These are phyloP conservation scores for Mustela lutreola DNA, from an alignment of 2,113 vertebrate genomes.

Conservation along the genomic window DNA sequence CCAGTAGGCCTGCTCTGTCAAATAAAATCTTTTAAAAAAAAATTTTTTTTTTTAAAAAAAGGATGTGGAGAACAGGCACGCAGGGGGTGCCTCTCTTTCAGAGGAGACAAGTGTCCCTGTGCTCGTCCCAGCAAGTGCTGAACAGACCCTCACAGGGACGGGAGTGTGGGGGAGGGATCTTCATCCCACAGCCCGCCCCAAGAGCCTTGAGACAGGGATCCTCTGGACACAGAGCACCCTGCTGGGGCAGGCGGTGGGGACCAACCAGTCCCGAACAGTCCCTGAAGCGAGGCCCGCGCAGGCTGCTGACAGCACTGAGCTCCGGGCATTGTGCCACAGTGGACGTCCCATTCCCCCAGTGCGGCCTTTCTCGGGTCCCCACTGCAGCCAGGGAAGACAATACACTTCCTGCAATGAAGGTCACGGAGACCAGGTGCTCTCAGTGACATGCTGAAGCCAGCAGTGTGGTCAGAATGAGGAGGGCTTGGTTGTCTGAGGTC, in stretches of 20 bases:
- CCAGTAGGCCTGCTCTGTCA: neutral
- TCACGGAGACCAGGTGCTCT: neutral
- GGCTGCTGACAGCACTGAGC: conserved; percentile 22
- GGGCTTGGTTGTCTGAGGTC: neutral
- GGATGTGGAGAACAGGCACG: neutral
- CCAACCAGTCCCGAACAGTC: neutral
- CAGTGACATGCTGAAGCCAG: neutral
- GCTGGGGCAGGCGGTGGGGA: neutral
- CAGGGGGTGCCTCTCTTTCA: neutral
- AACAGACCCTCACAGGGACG: neutral
- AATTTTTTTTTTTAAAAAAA: no score
- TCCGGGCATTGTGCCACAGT: neutral
- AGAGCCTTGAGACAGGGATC: neutral
- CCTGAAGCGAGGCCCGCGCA: rapidly evolving
- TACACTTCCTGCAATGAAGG: neutral
- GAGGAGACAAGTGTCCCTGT: neutral
- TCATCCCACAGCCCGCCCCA: neutral
- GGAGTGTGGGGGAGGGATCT: rapidly evolving
- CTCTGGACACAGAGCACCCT: neutral
- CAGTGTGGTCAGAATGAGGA: neutral
- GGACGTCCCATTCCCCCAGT: neutral
- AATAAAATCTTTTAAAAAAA: neutral
- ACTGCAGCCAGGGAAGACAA: neutral
- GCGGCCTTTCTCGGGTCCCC: neutral
- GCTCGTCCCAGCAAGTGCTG: neutral